These are phyloP conservation scores for Leptoclinus maculatus DNA, from an alignment of 2,797 vertebrate species.

Conservation along the genomic window DNA sequence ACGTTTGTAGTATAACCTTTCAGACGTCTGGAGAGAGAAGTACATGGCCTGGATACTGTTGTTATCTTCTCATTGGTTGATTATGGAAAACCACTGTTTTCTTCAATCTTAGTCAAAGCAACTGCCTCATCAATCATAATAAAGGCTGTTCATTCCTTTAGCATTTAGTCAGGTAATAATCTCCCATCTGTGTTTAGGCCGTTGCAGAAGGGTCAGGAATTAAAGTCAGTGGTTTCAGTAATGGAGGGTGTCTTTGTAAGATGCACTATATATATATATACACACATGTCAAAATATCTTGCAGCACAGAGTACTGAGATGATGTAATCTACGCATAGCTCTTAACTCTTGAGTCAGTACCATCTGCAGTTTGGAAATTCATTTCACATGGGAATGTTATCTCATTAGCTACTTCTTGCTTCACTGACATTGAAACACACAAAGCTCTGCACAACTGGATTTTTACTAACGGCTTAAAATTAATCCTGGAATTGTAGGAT, in stretches of 20 bases:
- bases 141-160: background rate
- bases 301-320: background rate
- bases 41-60: conserved; percentile 36
- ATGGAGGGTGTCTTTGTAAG: background rate
- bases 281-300: background rate
- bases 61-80: conserved; percentile 44
- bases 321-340: conserved; percentile 19
- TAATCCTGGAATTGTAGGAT: conserved; percentile 74
- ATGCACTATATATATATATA: too few species aligned
- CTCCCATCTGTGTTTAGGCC: background rate
- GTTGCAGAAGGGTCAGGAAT: background rate
- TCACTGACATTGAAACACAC: conserved; percentile 37
- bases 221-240: background rate
- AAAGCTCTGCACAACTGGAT: conserved; percentile 55
- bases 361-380: conserved; percentile 43
- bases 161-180: background rate
- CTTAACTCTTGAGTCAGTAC: conserved; percentile 16
- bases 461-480: conserved; percentile 66
- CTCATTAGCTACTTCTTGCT: conserved; percentile 61
- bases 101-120: background rate
- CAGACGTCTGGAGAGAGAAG: conserved; percentile 6
- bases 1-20: background rate
- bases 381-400: conserved; percentile 56
- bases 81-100: conserved; percentile 2
- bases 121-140: background rate